Evolutionary conservation across 1,140 invertebrate species (phyloP), one percentile per base, ranked within the genome.

Genomic region (Drosophila ananassae): DNA sequence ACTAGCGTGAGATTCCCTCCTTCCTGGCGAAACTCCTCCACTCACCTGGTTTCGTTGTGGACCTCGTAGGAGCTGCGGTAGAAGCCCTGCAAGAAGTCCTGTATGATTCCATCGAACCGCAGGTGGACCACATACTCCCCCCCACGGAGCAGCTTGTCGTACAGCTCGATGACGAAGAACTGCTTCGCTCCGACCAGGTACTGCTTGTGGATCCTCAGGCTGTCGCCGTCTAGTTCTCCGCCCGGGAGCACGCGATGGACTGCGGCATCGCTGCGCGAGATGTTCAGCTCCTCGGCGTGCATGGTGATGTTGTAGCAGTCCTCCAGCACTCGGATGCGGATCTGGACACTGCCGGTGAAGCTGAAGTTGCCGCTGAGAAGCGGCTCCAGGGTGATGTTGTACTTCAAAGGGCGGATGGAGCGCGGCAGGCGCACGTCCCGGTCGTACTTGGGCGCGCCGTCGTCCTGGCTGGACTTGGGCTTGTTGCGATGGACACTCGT

Each of bases 21-120:
- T 10, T 17, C 17, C n/a, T 0, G 1, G 22, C 3, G 7, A n/a
- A 21, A 2, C 8, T 22, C 1, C 6, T 2, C 5, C 76, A 13
- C 78, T 92, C 89, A 96, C 95, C 95, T 95, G 61, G 94, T 95
- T 37, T 95, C 93, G 73, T 94, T 95, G 28, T 93, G 93, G 34
- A 94, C 93, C 72, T 93, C 94, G 84, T 98, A 98, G 2, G 95
- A 96, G 92, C 97, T 98, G 66, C 96, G 93, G 89, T 98, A 98
- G 91, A 98, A 98, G 17, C 97, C 97, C 78, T 96, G 94, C 30
- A 98, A 91, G 68, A 96, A 94, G 79, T 97, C 95, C 81, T 95
- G 95, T 1, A 97, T 92, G 21, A 94, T 92, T 2, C 96, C 96
- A 1, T 93, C 92, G 79, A 95, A 98, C 34, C 93, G 94, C 48